phyloP scores from a whole-genome alignment of 2,888 invertebrate genomes.

The Griposia aprilina region DNA sequence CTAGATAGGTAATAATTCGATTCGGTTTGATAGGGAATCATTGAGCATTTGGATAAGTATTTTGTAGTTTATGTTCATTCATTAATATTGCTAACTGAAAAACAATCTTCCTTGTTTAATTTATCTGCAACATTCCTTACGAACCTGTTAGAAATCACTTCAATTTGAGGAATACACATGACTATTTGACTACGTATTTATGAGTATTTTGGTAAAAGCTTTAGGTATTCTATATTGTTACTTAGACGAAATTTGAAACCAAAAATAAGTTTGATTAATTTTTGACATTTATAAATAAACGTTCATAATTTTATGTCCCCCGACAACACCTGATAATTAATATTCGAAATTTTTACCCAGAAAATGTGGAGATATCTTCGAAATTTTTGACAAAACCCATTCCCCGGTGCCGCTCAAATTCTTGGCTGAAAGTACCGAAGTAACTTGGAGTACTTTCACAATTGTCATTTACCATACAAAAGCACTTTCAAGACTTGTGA shows the following conservation, averaged over 20 bases:
- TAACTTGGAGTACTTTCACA: constrained; percentile 54
- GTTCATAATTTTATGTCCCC: neutral
- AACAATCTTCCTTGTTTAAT: neutral
- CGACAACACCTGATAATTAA: neutral
- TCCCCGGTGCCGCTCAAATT: constrained; percentile 16
- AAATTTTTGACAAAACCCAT: constrained; percentile 52
- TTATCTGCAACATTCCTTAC: neutral
- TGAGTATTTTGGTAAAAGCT: neutral
- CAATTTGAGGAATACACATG: neutral
- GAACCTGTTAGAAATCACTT: neutral
- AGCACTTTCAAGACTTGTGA: constrained; percentile 45
- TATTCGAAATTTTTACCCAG: constrained; percentile 27
- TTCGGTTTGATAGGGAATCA: too few relatives aligned
- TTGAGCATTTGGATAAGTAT: too few relatives aligned
- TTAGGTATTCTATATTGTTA: constrained; percentile 14
- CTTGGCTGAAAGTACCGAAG: constrained; percentile 51
- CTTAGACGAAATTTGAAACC: neutral
- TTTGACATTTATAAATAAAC: neutral
- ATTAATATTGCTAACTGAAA: neutral
- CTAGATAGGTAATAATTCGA: too few relatives aligned
- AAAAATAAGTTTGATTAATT: neutral
- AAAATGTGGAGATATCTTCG: constrained; percentile 22
- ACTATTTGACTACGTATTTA: neutral
- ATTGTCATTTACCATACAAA: constrained; percentile 63
- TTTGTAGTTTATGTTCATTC: neutral